phyloP scores from a whole-genome alignment of 2,797 vertebrate species.

The Liasis olivaceus region DNA sequence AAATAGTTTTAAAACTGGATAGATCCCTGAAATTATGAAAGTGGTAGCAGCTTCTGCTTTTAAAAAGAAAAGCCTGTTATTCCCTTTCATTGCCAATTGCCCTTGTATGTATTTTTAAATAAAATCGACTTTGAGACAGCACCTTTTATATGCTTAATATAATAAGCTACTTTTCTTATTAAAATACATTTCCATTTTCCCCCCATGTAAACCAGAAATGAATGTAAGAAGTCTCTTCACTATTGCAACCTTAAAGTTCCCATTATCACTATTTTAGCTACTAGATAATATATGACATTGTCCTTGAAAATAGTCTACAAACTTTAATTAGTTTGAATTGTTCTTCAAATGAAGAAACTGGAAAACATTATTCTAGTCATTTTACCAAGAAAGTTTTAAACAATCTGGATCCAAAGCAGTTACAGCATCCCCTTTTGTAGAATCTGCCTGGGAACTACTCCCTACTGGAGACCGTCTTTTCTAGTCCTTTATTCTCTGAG shows the following conservation, averaged over 20 bases:
- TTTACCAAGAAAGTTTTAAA: not conserved
- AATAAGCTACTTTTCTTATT: conserved; percentile 1
- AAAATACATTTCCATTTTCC: not conserved
- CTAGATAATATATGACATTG: not conserved
- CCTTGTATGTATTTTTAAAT: not conserved
- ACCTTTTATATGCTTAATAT: not conserved
- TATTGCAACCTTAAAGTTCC: conserved; percentile 1
- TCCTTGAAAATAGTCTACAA: not conserved
- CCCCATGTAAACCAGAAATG: not conserved
- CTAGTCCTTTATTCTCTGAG: not conserved
- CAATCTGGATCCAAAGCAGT: not conserved
- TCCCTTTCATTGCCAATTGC: not conserved
- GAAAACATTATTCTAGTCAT: not conserved
- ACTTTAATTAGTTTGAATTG: not conserved
- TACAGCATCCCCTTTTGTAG: not conserved
- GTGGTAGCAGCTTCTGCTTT: not conserved
- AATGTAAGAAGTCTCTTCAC: not conserved
- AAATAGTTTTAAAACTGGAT: not conserved
- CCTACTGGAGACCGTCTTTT: not conserved
- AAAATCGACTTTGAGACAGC: conserved; percentile 5
- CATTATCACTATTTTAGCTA: not conserved
- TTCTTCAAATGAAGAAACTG: not conserved
- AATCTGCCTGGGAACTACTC: not conserved
- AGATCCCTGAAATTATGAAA: not conserved
- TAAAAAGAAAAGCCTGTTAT: not conserved